A percentile compares a stretch with the other conserved stretches of the same genome.
These are phyloP conservation scores for Xanthia togata DNA, from an alignment of 2,888 invertebrate genomes.

Conservation along the genomic window DNA sequence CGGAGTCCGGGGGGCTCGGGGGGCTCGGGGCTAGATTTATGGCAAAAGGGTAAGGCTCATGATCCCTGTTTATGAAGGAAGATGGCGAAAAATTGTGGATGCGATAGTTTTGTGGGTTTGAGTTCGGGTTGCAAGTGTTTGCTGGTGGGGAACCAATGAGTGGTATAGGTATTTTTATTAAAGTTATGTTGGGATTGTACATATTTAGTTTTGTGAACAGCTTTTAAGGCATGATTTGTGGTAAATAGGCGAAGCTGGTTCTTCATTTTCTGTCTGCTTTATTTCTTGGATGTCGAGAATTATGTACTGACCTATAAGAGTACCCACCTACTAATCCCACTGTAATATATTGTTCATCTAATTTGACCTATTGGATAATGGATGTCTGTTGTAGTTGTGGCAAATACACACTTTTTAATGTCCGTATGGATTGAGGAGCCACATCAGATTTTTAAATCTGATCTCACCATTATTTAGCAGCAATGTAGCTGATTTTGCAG, in stretches of 20 bases:
- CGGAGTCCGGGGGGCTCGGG: slow-evolving; percentile 72
- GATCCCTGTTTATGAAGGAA: slow-evolving; percentile 90
- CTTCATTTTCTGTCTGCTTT: neutral
- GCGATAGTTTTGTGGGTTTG: slow-evolving; percentile 68
- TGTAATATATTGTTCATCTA: neutral
- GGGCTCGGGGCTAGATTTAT: slow-evolving; percentile 86
- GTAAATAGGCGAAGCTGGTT: neutral
- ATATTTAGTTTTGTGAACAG: neutral
- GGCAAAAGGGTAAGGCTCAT: slow-evolving; percentile 88
- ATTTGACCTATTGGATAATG: neutral
- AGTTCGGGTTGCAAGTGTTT: neutral
- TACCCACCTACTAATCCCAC: neutral
- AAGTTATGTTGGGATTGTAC: neutral
- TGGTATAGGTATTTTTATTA: neutral
- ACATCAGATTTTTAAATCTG: no score
- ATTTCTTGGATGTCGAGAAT: neutral
- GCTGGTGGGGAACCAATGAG: neutral
- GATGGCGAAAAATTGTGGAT: slow-evolving; percentile 84
- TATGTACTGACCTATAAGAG: neutral
- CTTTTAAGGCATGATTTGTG: neutral
- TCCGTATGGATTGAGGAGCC: no score
- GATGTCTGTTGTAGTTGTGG: neutral
- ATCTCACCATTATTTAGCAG: no score
- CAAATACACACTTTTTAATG: neutral
- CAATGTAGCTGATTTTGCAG: no score